Conservation (phyloP, 2,888 invertebrate genomes). For the Eremobia ochroleuca region DNA sequence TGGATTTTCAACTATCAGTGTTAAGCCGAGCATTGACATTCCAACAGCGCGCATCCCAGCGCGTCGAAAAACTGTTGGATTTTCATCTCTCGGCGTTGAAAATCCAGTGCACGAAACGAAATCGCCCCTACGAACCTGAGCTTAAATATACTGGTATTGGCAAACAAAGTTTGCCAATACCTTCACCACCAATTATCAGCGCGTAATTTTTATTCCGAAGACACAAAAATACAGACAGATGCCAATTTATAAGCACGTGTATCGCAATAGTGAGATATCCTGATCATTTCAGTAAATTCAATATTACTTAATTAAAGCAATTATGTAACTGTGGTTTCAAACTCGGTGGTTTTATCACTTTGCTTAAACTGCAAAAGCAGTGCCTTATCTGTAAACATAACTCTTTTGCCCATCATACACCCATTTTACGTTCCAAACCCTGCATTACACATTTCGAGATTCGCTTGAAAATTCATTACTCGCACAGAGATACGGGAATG, state of each 20-base stretch:
- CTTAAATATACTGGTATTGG: not conserved
- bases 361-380: not conserved
- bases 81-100: not conserved
- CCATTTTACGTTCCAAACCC: slow-evolving; percentile 43
- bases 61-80: not conserved
- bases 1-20: not conserved
- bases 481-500: slow-evolving; percentile 61
- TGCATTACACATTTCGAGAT: slow-evolving; percentile 51
- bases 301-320: not conserved
- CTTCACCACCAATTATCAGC: not conserved
- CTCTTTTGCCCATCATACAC: slow-evolving; percentile 4
- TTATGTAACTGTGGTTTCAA: not conserved
- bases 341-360: not conserved
- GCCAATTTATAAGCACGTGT: not conserved
- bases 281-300: not conserved
- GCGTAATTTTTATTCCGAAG: not conserved
- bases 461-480: slow-evolving; percentile 59
- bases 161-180: not conserved
- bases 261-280: not conserved
- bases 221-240: not conserved
- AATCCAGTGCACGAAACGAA: not conserved
- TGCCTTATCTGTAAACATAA: not conserved
- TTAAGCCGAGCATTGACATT: not conserved
- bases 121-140: not conserved
- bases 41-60: not conserved